These are phyloP conservation scores for Eulacestoma nigropectus DNA, from an alignment of 2,113 vertebrate species.

Conservation along the genomic window DNA sequence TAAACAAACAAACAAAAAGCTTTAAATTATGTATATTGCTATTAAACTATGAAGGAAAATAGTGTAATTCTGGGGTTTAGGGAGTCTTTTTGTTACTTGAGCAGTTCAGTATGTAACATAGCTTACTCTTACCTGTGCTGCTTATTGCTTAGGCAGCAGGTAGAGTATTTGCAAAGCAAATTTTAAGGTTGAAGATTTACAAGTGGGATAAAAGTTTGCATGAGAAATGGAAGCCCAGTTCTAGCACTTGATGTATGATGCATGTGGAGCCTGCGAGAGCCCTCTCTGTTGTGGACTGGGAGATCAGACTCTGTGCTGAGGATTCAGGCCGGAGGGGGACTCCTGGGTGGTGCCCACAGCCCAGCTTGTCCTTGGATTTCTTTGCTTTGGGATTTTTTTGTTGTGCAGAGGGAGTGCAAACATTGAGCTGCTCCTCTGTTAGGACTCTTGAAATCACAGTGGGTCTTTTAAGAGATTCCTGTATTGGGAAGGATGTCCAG, in stretches of 20 bases:
- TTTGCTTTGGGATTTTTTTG: background rate
- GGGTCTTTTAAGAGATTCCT: background rate
- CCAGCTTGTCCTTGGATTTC: background rate
- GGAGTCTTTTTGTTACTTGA: background rate
- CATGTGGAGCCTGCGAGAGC: background rate
- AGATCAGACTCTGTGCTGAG: background rate
- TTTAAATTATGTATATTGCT: background rate
- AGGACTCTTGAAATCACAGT: background rate
- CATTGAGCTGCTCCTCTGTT: background rate
- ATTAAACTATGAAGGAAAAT: background rate
- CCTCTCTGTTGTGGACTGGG: background rate
- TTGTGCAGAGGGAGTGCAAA: background rate
- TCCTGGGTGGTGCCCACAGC: background rate
- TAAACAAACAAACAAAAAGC: accelerated
- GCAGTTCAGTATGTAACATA: background rate
- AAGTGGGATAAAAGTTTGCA: background rate
- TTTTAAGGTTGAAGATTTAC: background rate
- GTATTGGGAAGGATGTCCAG: background rate
- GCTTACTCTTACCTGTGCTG: background rate
- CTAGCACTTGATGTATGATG: background rate
- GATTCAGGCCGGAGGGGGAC: background rate
- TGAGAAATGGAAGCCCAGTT: background rate
- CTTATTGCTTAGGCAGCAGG: background rate
- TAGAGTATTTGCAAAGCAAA: background rate
- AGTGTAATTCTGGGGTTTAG: background rate